Base-by-base conservation (phyloP, 2,113 vertebrate genomes). In the Garra rufa region DNA sequence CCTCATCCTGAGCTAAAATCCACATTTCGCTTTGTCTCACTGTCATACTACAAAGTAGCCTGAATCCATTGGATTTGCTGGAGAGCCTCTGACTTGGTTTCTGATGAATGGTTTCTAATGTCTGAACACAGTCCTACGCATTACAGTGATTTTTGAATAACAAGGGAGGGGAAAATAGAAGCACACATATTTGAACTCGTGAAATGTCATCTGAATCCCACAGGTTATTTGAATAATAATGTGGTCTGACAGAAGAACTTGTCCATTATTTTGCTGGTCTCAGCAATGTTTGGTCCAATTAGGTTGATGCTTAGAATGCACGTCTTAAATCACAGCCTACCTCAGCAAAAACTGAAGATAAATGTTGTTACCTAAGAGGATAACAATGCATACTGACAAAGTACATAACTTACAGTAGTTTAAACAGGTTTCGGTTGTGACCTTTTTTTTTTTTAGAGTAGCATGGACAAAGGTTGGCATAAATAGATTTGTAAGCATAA, bases 281-380 rank as follows among this genome's bases (percentile, higher is more conserved):
- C 41, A 78, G 50, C 74, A 38, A 63, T 30, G 28, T 63, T 86
- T 85, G 59, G 41, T 59, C 48, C 43, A 59, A 28, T 67, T 79
- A 24, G 34, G 30, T 24, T 38, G 67, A 77, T 24, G 50, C 70
- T 85, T 38, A 21, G 7, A 30, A 24, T 15, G 76, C 19, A 43
- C n/a, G 55, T n/a, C 73, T 41, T 71, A 30, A 38, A 73, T 61
- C 65, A 43, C 52, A 61, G 24, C 13, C 21, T 48, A 70, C 43
- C 10, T 57, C 24, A 52, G 71, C 76, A 11, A 61, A 41, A 67
- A 61, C 10, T 44, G 4, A 82, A 76, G 78, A 77, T 28, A 30
- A 67, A 59, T 81, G 26, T 52, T 44, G 48, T 15, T 57, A 8
- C 13, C 24, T 44, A 26, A 69, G 30, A 13, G 69, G 6, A 26